Conservation (phyloP, 2,888 invertebrate species). For the Hirtodrosophila alboralis region DNA sequence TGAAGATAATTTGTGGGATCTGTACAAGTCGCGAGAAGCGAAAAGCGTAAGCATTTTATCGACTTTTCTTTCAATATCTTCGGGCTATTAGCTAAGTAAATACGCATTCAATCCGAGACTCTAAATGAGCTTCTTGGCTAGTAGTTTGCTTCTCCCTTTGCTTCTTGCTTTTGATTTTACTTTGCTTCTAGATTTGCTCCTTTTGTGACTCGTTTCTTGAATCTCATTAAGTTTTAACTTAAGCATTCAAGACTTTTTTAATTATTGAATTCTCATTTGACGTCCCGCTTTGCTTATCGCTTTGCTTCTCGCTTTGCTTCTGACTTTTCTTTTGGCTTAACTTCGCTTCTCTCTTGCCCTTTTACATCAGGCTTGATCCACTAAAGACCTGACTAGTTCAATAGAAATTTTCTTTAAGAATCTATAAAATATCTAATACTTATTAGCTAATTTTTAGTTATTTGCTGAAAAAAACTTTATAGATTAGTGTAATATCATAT, state of each 20-base stretch:
- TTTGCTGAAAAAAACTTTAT: conserved; percentile 61
- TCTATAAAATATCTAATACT: background rate
- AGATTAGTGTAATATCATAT: conserved; percentile 31
- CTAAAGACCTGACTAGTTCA: background rate
- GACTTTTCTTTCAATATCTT: no score
- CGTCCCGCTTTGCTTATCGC: no score
- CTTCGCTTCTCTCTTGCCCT: background rate
- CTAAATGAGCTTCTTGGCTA: no score
- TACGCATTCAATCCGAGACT: no score
- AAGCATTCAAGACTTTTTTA: no score
- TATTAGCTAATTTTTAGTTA: background rate
- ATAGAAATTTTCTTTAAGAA: background rate
- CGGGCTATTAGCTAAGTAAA: no score
- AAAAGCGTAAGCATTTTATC: no score
- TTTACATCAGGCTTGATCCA: background rate
- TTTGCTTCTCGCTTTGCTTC: conserved; percentile 1
- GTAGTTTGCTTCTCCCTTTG: background rate
- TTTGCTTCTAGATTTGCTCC: background rate
- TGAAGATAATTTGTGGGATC: no score
- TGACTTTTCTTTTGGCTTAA: background rate
- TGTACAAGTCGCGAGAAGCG: no score
- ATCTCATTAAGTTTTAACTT: no score
- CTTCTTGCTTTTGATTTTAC: background rate
- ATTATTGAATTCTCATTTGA: no score
- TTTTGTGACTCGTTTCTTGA: no score